Evolutionary conservation across 2,888 invertebrate species (phyloP).

Genomic region (Phaedon cochleariae): DNA sequence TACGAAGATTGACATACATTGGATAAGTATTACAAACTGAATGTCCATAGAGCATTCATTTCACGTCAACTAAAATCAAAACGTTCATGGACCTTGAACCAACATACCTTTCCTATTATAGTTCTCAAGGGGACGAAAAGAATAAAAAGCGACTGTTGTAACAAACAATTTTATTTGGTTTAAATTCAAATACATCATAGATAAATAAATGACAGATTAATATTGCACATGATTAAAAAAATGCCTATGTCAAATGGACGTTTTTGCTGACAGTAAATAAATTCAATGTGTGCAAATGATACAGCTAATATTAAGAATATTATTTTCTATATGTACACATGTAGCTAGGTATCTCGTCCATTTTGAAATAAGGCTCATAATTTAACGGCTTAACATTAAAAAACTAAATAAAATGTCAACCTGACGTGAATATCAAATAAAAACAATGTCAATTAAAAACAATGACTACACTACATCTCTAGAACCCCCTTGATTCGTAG

Average conservation of each 20-base stretch:
- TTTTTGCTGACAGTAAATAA: conserved; percentile 46
- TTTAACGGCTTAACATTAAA: conserved; percentile 53
- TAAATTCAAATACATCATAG: conserved; percentile 63
- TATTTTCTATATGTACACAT: conserved; percentile 57
- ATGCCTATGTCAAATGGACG: conserved; percentile 62
- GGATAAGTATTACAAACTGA: too few relatives aligned
- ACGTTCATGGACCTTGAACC: too few relatives aligned
- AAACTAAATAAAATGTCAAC: conserved; percentile 54
- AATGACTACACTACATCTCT: conserved; percentile 37
- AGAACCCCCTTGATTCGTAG: conserved; percentile 26
- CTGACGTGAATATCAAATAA: conserved; percentile 42
- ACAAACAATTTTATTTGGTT: conserved; percentile 64
- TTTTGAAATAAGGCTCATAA: conserved; percentile 54
- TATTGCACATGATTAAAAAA: conserved; percentile 63
- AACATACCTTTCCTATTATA: too few relatives aligned
- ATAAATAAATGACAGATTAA: conserved; percentile 64
- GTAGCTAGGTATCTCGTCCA: conserved; percentile 61
- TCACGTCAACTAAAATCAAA: too few relatives aligned
- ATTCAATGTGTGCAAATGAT: conserved; percentile 48
- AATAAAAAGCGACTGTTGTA: conserved; percentile 50
- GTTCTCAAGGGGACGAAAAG: too few relatives aligned
- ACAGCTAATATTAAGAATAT: conserved; percentile 55
- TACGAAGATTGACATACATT: too few relatives aligned
- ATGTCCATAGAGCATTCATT: too few relatives aligned
- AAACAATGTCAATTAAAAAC: conserved; percentile 46